Conservation (phyloP, 1,140 invertebrate genomes). For the Arctopsyche grandis region DNA sequence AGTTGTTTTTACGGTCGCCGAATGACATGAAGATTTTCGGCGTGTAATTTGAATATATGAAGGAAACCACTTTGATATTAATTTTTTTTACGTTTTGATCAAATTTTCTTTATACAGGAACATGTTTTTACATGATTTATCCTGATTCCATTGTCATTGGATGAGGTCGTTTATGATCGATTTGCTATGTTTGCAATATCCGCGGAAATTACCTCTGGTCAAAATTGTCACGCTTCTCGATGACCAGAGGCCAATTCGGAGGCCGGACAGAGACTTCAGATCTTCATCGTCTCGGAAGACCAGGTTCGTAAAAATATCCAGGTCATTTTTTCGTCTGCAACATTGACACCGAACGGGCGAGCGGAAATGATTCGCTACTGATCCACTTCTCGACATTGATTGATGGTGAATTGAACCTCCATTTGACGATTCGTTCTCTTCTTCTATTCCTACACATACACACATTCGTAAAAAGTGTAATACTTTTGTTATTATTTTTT, state of each 20-base stretch:
- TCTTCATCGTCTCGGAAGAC: no score
- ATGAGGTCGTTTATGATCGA: neutral
- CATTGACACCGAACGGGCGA: neutral
- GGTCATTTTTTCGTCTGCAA: neutral
- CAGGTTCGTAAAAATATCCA: neutral
- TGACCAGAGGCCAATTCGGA: neutral
- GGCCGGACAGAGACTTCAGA: neutral
- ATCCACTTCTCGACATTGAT: no score
- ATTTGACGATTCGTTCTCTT: no score
- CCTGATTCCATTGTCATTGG: neutral
- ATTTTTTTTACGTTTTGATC: no score
- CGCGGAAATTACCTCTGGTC: neutral
- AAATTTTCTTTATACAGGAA: neutral
- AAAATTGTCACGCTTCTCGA: neutral
- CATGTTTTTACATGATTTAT: neutral
- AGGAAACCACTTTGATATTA: no score
- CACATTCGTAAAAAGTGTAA: no score
- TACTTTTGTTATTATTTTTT: no score
- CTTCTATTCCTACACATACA: no score
- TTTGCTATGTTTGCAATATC: neutral
- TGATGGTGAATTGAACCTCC: no score
- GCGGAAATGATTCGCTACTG: neutral
- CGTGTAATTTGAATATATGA: no score
- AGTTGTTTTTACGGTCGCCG: no score
- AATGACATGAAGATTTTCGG: no score